A percentile compares a stretch with the other conserved stretches of the same genome.
Evolutionary conservation across 2,113 vertebrate species (phyloP).

Genomic region (Cyprinodon tularosa): DNA sequence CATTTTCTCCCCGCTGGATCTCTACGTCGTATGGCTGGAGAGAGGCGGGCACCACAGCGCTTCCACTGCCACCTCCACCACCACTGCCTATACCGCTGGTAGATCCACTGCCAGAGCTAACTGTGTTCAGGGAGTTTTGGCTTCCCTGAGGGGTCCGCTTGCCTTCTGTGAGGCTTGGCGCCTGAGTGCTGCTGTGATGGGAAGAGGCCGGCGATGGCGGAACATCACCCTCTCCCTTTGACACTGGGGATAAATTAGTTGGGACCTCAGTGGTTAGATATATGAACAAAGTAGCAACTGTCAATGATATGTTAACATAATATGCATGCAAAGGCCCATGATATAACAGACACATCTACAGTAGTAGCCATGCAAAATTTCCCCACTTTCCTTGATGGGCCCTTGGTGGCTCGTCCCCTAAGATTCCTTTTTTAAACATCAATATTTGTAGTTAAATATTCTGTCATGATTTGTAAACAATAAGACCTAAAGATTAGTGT

Average conservation of each 20-base stretch:
- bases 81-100: constrained; percentile 96
- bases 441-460: too few species aligned
- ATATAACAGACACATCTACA: not conserved
- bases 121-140: constrained; percentile 97
- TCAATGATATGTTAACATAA: not conserved
- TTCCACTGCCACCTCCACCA: constrained; percentile 84
- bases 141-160: constrained; percentile 96
- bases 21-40: constrained; percentile 96
- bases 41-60: constrained; percentile 82
- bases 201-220: constrained; percentile 94
- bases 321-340: not conserved
- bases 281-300: not conserved
- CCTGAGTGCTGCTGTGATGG: constrained; percentile 97
- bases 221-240: constrained; percentile 91
- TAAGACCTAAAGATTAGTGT: too few species aligned
- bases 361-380: too few species aligned
- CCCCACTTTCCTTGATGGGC: too few species aligned
- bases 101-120: constrained; percentile 96
- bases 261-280: not conserved
- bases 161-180: constrained; percentile 92
- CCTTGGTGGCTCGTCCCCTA: too few species aligned
- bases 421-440: too few species aligned
- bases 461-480: too few species aligned
- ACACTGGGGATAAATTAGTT: constrained; percentile 70
- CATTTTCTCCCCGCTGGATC: constrained; percentile 92